These are phyloP conservation scores for Aradus depressus DNA, from an alignment of 2,888 invertebrate species.

Conservation along the genomic window DNA sequence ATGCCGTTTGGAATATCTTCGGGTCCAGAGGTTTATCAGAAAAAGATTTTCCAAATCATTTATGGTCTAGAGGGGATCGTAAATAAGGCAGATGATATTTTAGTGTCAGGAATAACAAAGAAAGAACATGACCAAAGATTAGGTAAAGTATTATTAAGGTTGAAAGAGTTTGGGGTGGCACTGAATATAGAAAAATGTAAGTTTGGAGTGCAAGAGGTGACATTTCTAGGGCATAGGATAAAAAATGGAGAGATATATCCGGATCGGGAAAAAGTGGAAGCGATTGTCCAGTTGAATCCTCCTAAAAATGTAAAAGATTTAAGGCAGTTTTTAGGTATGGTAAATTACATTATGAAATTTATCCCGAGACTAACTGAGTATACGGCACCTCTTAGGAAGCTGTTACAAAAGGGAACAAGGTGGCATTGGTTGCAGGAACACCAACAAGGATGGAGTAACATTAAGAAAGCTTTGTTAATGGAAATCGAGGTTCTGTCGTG, in stretches of 20 bases:
- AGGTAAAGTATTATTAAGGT: slow-evolving; percentile 1
- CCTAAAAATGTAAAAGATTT: slow-evolving; percentile 18
- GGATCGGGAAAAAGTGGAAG: slow-evolving; percentile 18
- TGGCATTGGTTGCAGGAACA: slow-evolving; percentile 20
- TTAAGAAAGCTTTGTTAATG: too few relatives aligned
- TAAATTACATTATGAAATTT: slow-evolving; percentile 14
- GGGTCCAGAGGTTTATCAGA: background rate
- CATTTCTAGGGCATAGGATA: slow-evolving; percentile 32
- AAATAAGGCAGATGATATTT: slow-evolving; percentile 21
- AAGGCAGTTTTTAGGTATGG: slow-evolving; percentile 18
- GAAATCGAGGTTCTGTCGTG: too few relatives aligned
- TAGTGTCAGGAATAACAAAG: slow-evolving; percentile 14
- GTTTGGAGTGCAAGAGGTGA: slow-evolving; percentile 28
- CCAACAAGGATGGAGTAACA: too few relatives aligned
- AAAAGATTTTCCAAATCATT: slow-evolving; percentile 21
- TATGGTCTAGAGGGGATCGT: slow-evolving; percentile 16
- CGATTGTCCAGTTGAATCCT: slow-evolving; percentile 15
- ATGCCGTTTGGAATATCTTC: background rate
- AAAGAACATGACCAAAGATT: slow-evolving; percentile 14
- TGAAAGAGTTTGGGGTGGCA: slow-evolving; percentile 9
- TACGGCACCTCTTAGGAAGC: slow-evolving; percentile 18
- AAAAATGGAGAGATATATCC: slow-evolving; percentile 20
- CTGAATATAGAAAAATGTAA: slow-evolving; percentile 32
- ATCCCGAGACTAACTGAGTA: slow-evolving; percentile 13
- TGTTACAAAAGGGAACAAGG: slow-evolving; percentile 11